Conservation (phyloP, 2,113 vertebrate species). For the Muntiacus reevesi region DNA sequence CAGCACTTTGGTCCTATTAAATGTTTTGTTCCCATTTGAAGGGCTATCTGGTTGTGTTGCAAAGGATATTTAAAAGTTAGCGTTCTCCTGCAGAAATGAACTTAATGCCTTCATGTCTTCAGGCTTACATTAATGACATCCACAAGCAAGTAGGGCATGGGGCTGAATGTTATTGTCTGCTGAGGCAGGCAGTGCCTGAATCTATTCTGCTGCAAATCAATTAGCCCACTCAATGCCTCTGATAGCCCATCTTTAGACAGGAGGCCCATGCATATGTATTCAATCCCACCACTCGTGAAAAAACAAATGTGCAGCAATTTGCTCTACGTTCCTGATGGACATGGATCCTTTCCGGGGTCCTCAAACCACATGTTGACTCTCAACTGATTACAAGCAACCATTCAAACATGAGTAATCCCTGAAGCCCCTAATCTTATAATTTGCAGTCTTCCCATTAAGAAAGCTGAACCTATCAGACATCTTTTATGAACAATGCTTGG, state of each 20-base stretch:
- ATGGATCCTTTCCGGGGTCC: not conserved
- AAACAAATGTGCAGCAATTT: not conserved
- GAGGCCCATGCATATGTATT: not conserved
- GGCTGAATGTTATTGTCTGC: not conserved
- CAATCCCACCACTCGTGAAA: not conserved
- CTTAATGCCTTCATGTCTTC: not conserved
- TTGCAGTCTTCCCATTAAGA: not conserved
- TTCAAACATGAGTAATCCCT: not conserved
- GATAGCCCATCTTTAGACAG: not conserved
- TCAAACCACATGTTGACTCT: not conserved
- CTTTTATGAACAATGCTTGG: not conserved
- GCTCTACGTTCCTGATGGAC: not conserved
- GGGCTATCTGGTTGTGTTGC: not conserved
- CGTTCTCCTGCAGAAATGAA: not conserved
- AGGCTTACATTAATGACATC: not conserved
- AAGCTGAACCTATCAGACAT: not conserved
- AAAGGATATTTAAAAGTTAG: conserved; percentile 34
- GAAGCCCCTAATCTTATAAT: not conserved
- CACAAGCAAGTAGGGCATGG: not conserved
- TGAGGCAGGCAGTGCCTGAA: not conserved
- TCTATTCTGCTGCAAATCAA: conserved; percentile 7
- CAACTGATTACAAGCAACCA: not conserved
- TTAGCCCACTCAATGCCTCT: not conserved
- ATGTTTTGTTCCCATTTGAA: not conserved
- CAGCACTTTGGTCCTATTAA: not conserved